Evolutionary conservation across 2,888 invertebrate genomes (phyloP).

Genomic region (Calameuta filiformis): DNA sequence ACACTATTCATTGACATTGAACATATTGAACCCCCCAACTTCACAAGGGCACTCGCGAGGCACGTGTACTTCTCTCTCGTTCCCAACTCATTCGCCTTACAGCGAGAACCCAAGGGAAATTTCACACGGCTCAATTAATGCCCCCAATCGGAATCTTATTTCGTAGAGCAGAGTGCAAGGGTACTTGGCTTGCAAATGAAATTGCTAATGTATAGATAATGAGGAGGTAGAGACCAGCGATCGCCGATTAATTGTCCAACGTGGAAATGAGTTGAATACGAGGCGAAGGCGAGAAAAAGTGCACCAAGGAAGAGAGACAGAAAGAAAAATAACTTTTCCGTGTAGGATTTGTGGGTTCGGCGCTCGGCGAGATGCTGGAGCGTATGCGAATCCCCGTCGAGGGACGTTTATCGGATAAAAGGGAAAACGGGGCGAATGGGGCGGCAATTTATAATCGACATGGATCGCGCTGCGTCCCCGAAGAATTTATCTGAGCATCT

Average conservation of each 20-base stretch:
- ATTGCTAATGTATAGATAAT: constrained; percentile 62
- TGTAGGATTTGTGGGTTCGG: background rate
- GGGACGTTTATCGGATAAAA: constrained; percentile 3
- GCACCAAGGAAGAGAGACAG: constrained; percentile 45
- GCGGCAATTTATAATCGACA: no score
- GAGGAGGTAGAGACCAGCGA: constrained; percentile 5
- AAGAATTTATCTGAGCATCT: no score
- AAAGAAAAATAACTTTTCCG: constrained; percentile 4
- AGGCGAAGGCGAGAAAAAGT: constrained; percentile 32
- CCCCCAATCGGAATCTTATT: constrained; percentile 61
- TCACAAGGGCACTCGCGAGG: background rate
- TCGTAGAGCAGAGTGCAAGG: constrained; percentile 29
- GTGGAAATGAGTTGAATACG: no score
- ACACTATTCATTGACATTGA: no score
- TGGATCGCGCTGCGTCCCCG: no score
- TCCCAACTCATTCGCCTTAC: background rate
- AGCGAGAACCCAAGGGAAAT: constrained; percentile 56
- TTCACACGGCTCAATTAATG: constrained; percentile 58
- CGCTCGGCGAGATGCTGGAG: background rate
- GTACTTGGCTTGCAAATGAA: constrained; percentile 29
- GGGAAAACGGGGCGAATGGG: no score
- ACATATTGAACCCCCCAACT: background rate
- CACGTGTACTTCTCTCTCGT: background rate
- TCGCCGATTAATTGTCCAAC: no score
- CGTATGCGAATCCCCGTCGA: background rate